Evolutionary conservation across 2,888 invertebrate genomes (phyloP).

Genomic region (Perithous albicinctus): DNA sequence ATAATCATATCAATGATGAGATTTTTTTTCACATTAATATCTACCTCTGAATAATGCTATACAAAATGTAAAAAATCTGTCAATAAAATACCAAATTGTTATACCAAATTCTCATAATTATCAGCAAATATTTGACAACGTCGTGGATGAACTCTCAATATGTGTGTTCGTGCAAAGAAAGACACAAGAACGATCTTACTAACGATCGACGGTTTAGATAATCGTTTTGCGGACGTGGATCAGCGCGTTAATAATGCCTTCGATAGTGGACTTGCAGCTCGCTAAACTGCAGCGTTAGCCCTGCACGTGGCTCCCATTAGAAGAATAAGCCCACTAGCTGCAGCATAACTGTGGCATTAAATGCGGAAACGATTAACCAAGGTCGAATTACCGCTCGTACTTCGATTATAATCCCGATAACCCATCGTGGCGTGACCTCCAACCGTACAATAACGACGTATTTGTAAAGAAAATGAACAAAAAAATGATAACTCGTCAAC

Average conservation of each 20-base stretch:
- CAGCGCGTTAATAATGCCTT: conserved; percentile 34
- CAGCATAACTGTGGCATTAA: conserved; percentile 27
- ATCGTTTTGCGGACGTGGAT: conserved; percentile 8
- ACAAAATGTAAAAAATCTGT: background rate
- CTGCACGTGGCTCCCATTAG: background rate
- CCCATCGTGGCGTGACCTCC: conserved; percentile 50
- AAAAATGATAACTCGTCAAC: background rate
- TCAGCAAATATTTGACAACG: too few species aligned
- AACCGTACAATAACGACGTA: conserved; percentile 51
- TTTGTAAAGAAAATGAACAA: conserved; percentile 26
- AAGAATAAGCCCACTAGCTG: conserved; percentile 16
- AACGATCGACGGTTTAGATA: background rate
- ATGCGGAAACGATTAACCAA: conserved; percentile 66
- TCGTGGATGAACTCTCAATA: too few species aligned
- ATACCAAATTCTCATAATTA: background rate
- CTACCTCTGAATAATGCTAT: too few species aligned
- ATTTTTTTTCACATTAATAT: too few species aligned
- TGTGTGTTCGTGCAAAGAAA: background rate
- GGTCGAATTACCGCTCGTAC: conserved; percentile 62
- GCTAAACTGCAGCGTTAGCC: conserved; percentile 13
- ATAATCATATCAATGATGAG: too few species aligned
- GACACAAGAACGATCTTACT: background rate
- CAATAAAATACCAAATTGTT: background rate
- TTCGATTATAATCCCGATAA: conserved; percentile 62
- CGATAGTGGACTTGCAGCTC: conserved; percentile 44